These are phyloP conservation scores for Lophius americanus DNA, from an alignment of 2,797 vertebrate species.

Conservation along the genomic window DNA sequence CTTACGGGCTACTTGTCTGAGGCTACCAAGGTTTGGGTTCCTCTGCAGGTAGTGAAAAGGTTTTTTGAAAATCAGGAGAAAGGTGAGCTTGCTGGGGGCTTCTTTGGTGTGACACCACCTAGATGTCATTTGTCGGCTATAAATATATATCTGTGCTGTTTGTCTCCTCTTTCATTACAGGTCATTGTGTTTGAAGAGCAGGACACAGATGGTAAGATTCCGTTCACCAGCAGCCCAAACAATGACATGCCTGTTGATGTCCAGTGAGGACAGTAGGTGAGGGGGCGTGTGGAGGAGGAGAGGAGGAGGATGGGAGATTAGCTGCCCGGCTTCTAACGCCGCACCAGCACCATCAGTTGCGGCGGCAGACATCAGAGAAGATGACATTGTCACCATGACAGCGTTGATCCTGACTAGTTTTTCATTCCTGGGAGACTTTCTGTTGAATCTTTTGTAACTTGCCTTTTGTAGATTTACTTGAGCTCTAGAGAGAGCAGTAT, in stretches of 20 bases:
- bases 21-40: no score
- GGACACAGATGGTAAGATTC: constrained; percentile 81
- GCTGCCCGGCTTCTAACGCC: background rate
- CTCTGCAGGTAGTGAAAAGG: no score
- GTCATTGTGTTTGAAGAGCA: constrained; percentile 88
- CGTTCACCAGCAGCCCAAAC: constrained; percentile 80
- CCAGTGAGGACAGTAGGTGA: constrained; percentile 63
- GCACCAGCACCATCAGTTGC: background rate
- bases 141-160: constrained; percentile 4
- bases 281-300: background rate
- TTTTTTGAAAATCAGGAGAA: no score
- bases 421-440: constrained; percentile 12
- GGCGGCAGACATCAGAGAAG: constrained; percentile 15
- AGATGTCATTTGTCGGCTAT: no score
- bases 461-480: background rate
- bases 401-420: constrained; percentile 12
- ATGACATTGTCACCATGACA: constrained; percentile 1
- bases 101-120: no score
- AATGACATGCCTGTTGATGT: constrained; percentile 85
- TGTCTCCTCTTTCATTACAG: constrained; percentile 62
- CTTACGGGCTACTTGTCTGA: no score
- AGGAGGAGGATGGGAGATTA: constrained; percentile 10
- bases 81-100: no score
- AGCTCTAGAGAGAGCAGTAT: no score
- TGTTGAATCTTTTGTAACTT: background rate